Base-by-base conservation (phyloP, 2,113 vertebrate species). In the Hymenochirus boettgeri region DNA sequence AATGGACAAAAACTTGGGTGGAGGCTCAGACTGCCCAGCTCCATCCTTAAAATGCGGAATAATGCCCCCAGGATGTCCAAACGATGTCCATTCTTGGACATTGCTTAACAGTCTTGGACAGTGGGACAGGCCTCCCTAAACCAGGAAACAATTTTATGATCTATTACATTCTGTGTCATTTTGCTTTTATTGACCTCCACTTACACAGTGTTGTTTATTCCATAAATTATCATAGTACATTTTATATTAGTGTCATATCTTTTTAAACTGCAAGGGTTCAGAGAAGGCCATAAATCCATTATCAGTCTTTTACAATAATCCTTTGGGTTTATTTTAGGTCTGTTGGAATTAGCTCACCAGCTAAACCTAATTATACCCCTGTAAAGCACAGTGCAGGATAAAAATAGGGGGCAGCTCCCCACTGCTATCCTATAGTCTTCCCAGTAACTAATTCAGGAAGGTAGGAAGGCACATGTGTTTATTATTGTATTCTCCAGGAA, bases 281-380 rank as follows among this genome's bases (percentile, higher is more conserved):
- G 42, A 24, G 29, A 21, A 51, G 55, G 45, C 31, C 31, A 53
- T 53, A 22, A 52, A 59, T 52, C 27, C 55, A 27, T 12, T 50
- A 46, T 29, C 22, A 58, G 63, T 18, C 46, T 10, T n/a, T 42
- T 50, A 21, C 37, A 24, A 47, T 53, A 53, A 67, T 33, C 56
- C 18, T 26, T 2, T 31, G 18, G 25, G 55, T 51, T 52, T 59
- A 59, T 59, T 67, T 67, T 59, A 21, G 33, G 46, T 52, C 45
- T 53, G 46, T 23, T 8, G 64, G 56, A 56, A 67, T 23, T 58
- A 58, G 55, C 55, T 67, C 26, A 67, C 55, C 13, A 22, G 64
- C 56, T 42, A 27, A 53, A 67, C n/a, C 56, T 59, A 52, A 67
- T 59, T 59, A 67, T 67, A 59, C 33, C 19, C 29, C 24, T 59